Percentiles rank a stretch among this genome's conserved stretches.
phyloP scores from a whole-genome alignment of 2,888 invertebrate genomes.

The Cistogaster globosa region DNA sequence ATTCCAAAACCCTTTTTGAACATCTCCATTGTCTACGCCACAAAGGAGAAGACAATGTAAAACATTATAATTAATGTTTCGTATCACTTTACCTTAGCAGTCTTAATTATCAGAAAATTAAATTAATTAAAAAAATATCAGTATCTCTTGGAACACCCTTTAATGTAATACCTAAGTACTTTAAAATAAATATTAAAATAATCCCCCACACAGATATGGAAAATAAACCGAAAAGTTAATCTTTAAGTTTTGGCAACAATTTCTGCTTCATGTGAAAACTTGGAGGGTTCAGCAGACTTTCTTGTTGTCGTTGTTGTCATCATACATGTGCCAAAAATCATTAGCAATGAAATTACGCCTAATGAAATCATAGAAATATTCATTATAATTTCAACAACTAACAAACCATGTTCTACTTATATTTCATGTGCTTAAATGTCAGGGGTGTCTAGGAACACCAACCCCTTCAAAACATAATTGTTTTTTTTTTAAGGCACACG shows the following conservation, averaged over 20 bases:
- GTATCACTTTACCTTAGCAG: no score
- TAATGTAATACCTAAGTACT: not conserved
- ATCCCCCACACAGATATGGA: not conserved
- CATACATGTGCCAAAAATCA: slow-evolving; percentile 81
- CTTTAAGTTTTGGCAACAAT: slow-evolving; percentile 27
- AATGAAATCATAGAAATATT: slow-evolving; percentile 76
- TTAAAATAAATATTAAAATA: not conserved
- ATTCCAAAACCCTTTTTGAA: no score
- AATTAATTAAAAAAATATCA: not conserved
- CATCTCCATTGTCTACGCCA: no score
- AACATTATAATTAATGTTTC: no score
- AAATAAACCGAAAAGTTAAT: slow-evolving; percentile 36
- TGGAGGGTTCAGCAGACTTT: not conserved
- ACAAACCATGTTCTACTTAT: slow-evolving; percentile 18
- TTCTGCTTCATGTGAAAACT: slow-evolving; percentile 56
- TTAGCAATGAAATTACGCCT: slow-evolving; percentile 81
- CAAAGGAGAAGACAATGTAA: no score
- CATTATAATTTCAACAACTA: slow-evolving; percentile 68
- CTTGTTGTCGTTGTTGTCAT: slow-evolving; percentile 11
- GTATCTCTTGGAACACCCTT: not conserved
- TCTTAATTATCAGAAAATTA: no score
- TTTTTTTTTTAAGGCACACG: not conserved
- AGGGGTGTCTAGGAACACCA: slow-evolving; percentile 32
- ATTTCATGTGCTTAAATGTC: slow-evolving; percentile 1
- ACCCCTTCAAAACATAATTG: slow-evolving; percentile 14